A percentile compares a stretch with the other conserved stretches of the same genome.
Evolutionary conservation across 2,888 invertebrate genomes (phyloP).

Genomic region (Pammene fasciana): DNA sequence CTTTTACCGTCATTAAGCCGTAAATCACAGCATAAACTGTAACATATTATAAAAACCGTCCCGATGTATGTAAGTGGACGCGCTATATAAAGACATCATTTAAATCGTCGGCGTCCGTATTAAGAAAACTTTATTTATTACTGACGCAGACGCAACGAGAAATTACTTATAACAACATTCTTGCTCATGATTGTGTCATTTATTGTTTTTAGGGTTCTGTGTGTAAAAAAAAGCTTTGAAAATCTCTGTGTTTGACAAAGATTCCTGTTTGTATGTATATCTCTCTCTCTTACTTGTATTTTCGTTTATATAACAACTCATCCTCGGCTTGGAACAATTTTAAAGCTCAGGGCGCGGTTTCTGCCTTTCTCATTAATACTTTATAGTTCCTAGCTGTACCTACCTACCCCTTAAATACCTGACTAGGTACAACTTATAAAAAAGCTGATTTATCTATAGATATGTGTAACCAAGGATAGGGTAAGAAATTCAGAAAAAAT

Average conservation of each 20-base stretch:
- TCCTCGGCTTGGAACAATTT: too few relatives aligned
- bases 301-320: too few relatives aligned
- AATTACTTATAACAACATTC: constrained; percentile 45
- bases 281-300: not conserved
- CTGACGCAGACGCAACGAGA: constrained; percentile 27
- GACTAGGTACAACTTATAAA: too few relatives aligned
- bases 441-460: too few relatives aligned
- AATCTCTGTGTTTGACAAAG: too few relatives aligned
- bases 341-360: too few relatives aligned
- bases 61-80: constrained; percentile 43
- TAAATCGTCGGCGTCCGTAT: constrained; percentile 43
- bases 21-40: constrained; percentile 34
- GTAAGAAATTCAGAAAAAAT: too few relatives aligned
- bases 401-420: too few relatives aligned
- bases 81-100: constrained; percentile 45
- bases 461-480: too few relatives aligned
- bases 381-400: too few relatives aligned
- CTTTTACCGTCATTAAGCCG: not conserved
- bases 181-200: constrained; percentile 41
- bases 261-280: too few relatives aligned
- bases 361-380: too few relatives aligned
- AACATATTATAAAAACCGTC: constrained; percentile 29
- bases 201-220: constrained; percentile 18
- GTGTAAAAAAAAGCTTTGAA: not conserved
- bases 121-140: constrained; percentile 45